Evolutionary conservation across 2,888 invertebrate species (phyloP), one percentile per base, ranked within the genome.

Genomic region (Stenchaetothrips biformis): DNA sequence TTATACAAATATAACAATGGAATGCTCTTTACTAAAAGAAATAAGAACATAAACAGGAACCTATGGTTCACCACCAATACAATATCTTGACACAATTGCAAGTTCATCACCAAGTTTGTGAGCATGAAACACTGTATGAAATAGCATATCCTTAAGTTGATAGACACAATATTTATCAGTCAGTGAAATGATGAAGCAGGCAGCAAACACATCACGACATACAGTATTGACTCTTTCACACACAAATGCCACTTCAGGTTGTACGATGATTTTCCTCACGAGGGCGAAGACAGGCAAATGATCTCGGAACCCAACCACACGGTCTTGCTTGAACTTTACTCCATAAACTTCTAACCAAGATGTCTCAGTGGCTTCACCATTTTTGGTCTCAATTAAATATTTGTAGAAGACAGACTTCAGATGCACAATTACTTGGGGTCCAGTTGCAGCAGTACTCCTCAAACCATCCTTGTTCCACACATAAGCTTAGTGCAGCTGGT

Each of bases 401-500:
- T 18, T 18, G 18, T 62, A 62, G 62, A 16, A 8, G 9, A 18
- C 62, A 18, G 6, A 62, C 18, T 62, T 18, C 62, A 62, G 18
- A 6, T 18, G 8, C 62, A 62, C 62, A 16, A 18, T 16, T 6
- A 6, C 18, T 9, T 62, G n/a, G 62, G 13, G 62, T 9, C 62
- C 62, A 62, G 13, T 16, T 18, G 6, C 18, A 6, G 62, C 6
- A 16, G 8, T 18, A 6, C 18, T 9, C 13, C 62, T 9, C 62
- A 18, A 18, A 16, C 13, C n/a, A n/a, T n/a, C 8, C 62, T 62
- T 62, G 8, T 8, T 16, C 62, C 62, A 78, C 6, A 18, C 18
- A 78, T 78, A 78, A 21, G 78, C 78, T 78, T 78, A 21, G n/a
- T 78, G 78, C 47, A 78, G 21, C 18, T 78, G 78, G n/a, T 78